Base-by-base conservation (phyloP, 2,797 vertebrate species). In the Siniperca undulata region DNA sequence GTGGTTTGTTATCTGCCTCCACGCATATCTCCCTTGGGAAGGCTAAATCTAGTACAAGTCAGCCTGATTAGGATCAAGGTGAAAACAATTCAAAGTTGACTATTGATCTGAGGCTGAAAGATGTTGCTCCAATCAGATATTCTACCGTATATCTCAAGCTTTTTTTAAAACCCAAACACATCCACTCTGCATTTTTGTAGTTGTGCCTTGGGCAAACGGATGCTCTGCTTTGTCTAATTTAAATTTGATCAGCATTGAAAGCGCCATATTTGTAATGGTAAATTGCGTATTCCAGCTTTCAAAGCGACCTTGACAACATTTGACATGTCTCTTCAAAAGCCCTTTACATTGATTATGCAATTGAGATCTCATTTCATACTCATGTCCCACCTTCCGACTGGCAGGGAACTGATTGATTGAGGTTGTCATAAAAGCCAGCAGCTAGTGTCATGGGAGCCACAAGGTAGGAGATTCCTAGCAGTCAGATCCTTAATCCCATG, bases 401-500 rank as follows among this genome's bases (percentile, higher is more conserved):
- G 80, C 86, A 84, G 75, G 34, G 65, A 87, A 58, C 78, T 88
- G 88, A 92, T 88, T 92, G 88, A 89, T 88, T 92, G 88, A 89
- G 86, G 80, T 87, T 89, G 87, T 90, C 93, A 93, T 92, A 88
- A 92, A 93, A 88, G 93, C 89, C 78, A 69, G 61, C 27, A 58
- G 75, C 81, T 67, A 30, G 61, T 83, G 89, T 88, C 86, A 72
- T 16, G 78, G 84, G 86, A 92, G 78, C 83, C 82, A 84, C 86
- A 34, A 86, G 86, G 81, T 77, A 81, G 78, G 78, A 85, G 77
- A 90, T 82, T 89, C 77, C 83, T 52, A n/a, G 86, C 77, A 77
- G 81, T 77, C 83, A 76, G 68, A 87, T 87, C 80, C 84, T 78
- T 86, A 86, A 90, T 94, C 91, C 90, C 86, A 73, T 65, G 88